Conservation (phyloP, 2,797 vertebrate species). For the Agapornis canus region DNA sequence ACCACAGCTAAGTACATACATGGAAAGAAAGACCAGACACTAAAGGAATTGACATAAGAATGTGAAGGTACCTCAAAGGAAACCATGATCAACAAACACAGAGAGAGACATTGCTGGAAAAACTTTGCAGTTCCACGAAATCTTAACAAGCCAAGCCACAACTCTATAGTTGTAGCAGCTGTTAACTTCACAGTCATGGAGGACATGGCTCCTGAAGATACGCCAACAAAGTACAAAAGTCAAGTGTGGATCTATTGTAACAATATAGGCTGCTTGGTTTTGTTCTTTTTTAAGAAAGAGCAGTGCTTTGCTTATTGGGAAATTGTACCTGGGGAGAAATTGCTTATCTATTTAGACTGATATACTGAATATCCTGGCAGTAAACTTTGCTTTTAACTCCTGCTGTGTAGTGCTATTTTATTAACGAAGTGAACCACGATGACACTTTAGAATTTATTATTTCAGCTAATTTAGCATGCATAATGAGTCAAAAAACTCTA, state of each 20-base stretch:
- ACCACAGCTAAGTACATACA: constrained; percentile 32
- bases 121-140: background rate
- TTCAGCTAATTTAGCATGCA: background rate
- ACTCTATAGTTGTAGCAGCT: background rate
- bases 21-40: constrained; percentile 52
- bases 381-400: background rate
- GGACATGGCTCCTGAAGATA: background rate
- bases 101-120: constrained; percentile 30
- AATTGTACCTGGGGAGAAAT: background rate
- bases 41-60: constrained; percentile 30
- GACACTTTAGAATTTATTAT: background rate
- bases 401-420: background rate
- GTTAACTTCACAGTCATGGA: constrained; percentile 12
- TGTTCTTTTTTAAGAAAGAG: background rate
- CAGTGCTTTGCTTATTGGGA: background rate
- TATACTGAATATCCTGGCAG: background rate
- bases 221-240: background rate
- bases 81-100: constrained; percentile 43
- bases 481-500: background rate
- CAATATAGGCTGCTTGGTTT: background rate
- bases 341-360: background rate
- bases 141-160: constrained; percentile 26
- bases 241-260: background rate
- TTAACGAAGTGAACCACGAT: background rate
- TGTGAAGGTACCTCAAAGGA: constrained; percentile 50